phyloP scores from a whole-genome alignment of 2,888 invertebrate species.

The Carpatolechia fugitivella region DNA sequence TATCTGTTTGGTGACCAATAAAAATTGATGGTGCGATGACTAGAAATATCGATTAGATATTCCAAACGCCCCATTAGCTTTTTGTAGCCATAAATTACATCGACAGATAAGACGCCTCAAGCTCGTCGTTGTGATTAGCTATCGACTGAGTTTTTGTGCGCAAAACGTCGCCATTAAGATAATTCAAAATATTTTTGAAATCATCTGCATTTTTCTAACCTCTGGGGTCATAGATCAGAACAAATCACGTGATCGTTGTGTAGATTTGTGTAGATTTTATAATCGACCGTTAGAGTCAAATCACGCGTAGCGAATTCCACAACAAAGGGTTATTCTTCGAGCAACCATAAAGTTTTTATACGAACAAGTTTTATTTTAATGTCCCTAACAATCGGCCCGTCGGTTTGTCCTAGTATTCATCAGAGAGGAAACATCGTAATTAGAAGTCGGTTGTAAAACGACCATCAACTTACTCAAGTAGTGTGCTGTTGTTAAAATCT shows the following conservation, averaged over 20 bases:
- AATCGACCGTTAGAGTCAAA: no score
- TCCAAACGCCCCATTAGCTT: slow-evolving; percentile 34
- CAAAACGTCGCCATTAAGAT: neutral
- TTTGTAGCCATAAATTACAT: slow-evolving; percentile 26
- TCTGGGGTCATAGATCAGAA: neutral
- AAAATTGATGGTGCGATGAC: slow-evolving; percentile 12
- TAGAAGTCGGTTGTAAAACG: slow-evolving; percentile 73
- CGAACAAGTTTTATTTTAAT: slow-evolving; percentile 55
- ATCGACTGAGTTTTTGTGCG: slow-evolving; percentile 21
- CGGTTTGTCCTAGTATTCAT: slow-evolving; percentile 56
- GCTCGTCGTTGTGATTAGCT: slow-evolving; percentile 14
- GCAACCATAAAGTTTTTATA: slow-evolving; percentile 60
- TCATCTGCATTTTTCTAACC: neutral
- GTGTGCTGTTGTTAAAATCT: slow-evolving; percentile 53
- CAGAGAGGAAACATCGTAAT: slow-evolving; percentile 70
- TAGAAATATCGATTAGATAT: slow-evolving; percentile 23
- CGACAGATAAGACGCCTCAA: slow-evolving; percentile 15
- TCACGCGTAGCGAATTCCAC: slow-evolving; percentile 52
- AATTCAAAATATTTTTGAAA: neutral
- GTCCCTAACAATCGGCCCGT: slow-evolving; percentile 55
- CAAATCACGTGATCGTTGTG: no score
- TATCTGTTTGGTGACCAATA: neutral
- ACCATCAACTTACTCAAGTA: slow-evolving; percentile 69
- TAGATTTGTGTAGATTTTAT: no score
- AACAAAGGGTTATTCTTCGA: slow-evolving; percentile 62